These are phyloP conservation scores for Cyrtorhinus lividipennis DNA, from an alignment of 1,140 invertebrate genomes.

Conservation along the genomic window DNA sequence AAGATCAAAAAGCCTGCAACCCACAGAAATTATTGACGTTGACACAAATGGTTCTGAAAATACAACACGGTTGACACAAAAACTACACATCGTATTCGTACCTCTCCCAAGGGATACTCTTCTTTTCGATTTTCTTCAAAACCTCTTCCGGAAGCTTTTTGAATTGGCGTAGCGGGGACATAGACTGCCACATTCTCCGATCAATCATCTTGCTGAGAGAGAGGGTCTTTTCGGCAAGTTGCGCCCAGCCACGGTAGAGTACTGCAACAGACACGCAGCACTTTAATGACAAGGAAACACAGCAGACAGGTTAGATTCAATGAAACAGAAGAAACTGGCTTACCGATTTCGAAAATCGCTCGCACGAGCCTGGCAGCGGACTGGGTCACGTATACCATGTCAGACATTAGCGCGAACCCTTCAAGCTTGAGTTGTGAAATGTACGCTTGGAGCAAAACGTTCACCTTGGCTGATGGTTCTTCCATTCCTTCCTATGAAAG, in stretches of 20 bases:
- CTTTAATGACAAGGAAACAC: background rate
- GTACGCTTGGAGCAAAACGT: conserved; percentile 91
- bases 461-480: conserved; percentile 94
- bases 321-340: conserved; percentile 22
- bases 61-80: background rate
- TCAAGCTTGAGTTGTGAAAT: conserved; percentile 97
- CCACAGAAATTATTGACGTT: background rate
- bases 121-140: conserved; percentile 96
- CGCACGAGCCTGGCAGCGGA: conserved; percentile 88
- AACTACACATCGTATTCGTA: background rate
- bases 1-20: conserved; percentile 72
- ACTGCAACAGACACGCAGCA: conserved; percentile 29
- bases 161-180: conserved; percentile 97
- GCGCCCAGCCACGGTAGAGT: conserved; percentile 84
- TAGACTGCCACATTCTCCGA: conserved; percentile 97
- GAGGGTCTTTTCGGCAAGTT: conserved; percentile 89
- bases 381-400: conserved; percentile 99
- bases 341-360: conserved; percentile 91
- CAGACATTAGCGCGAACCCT: conserved; percentile 95
- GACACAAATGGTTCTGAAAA: background rate
- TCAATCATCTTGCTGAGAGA: conserved; percentile 98
- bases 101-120: conserved; percentile 82
- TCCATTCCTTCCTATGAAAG: conserved; percentile 77
- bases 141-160: conserved; percentile 97
- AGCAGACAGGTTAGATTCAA: background rate